Evolutionary conservation across 2,888 invertebrate genomes (phyloP).

Genomic region (Andrena flavipes): DNA sequence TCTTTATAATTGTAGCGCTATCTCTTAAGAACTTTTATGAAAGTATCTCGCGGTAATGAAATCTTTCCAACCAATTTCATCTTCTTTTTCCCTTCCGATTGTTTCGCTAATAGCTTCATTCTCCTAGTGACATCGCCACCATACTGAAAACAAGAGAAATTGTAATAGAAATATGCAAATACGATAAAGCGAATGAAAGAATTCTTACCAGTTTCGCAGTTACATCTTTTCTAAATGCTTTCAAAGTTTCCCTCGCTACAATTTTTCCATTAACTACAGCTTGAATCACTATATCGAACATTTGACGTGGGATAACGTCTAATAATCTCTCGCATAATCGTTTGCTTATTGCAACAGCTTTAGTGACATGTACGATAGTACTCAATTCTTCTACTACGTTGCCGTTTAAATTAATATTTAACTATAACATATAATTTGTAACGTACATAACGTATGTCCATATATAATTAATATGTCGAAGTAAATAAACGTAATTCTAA

Average conservation of each 20-base stretch:
- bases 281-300: constrained; percentile 92
- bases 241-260: constrained; percentile 93
- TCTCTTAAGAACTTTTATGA: constrained; percentile 95
- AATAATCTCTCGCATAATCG: constrained; percentile 91
- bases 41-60: constrained; percentile 95
- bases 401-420: constrained; percentile 93
- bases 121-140: constrained; percentile 96
- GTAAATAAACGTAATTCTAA: constrained; percentile 36
- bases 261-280: constrained; percentile 92
- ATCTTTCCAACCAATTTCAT: constrained; percentile 97
- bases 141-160: constrained; percentile 87
- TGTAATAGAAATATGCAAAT: background rate
- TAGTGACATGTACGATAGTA: constrained; percentile 91
- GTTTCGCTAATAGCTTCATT: constrained; percentile 95
- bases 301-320: constrained; percentile 95
- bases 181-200: constrained; percentile 17
- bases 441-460: background rate
- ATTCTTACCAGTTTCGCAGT: constrained; percentile 94
- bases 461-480: background rate
- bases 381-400: constrained; percentile 93
- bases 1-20: constrained; percentile 79
- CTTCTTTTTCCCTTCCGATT: constrained; percentile 97
- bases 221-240: constrained; percentile 96
- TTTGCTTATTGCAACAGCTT: constrained; percentile 88
- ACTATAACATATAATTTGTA: constrained; percentile 83